phyloP scores from a whole-genome alignment of 2,888 invertebrate species.

The Lottia gigantea region DNA sequence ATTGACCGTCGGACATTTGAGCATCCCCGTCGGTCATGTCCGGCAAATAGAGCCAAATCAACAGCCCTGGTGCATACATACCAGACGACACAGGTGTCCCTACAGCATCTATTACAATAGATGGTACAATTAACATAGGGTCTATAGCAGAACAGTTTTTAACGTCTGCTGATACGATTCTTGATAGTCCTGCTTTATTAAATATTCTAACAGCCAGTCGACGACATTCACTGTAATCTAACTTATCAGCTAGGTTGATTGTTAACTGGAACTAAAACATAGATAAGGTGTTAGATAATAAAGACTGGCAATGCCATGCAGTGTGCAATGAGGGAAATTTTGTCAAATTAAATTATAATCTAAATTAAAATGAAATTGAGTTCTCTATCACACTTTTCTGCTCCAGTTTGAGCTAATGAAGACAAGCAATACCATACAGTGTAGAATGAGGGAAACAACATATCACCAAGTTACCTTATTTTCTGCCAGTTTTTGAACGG shows the following conservation, averaged over 20 bases:
- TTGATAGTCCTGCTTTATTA: constrained; percentile 33
- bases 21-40: too few species aligned
- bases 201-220: constrained; percentile 33
- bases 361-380: too few species aligned
- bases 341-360: too few species aligned
- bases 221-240: constrained; percentile 34
- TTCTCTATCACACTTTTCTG: too few species aligned
- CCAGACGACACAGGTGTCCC: constrained; percentile 15
- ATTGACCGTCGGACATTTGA: too few species aligned
- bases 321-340: constrained; percentile 21
- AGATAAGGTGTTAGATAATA: background rate
- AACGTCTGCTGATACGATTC: constrained; percentile 28
- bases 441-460: too few species aligned
- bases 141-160: constrained; percentile 35
- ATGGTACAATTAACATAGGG: constrained; percentile 31
- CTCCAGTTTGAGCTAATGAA: too few species aligned
- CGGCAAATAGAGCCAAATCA: too few species aligned
- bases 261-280: background rate
- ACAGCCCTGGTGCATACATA: too few species aligned
- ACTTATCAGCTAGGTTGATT: constrained; percentile 10
- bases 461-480: background rate
- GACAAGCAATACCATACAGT: too few species aligned
- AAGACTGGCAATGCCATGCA: background rate
- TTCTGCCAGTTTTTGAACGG: background rate
- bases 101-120: constrained; percentile 35